Conservation (phyloP, 2,888 invertebrate species). For the Acrocera orbiculus region DNA sequence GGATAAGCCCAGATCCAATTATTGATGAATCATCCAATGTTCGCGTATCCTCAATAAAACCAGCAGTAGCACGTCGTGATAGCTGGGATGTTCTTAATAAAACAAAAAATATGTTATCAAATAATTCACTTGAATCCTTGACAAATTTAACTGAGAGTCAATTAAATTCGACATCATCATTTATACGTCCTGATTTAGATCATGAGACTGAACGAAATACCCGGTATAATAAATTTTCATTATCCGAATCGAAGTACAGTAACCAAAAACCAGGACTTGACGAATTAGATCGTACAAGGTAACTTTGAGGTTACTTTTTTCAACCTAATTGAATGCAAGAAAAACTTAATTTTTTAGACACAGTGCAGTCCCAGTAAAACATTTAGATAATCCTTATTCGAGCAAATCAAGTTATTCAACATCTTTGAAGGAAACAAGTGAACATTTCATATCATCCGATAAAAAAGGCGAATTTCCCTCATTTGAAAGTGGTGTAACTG, state of each 20-base stretch:
- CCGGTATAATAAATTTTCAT: slow-evolving; percentile 37
- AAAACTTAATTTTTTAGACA: slow-evolving; percentile 21
- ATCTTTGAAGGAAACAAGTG: slow-evolving; percentile 28
- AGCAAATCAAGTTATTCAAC: slow-evolving; percentile 29
- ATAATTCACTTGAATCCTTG: slow-evolving; percentile 49
- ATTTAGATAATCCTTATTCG: slow-evolving; percentile 26
- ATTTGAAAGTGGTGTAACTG: slow-evolving; percentile 42
- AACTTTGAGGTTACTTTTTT: too few species aligned
- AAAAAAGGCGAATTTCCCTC: slow-evolving; percentile 25
- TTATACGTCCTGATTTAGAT: slow-evolving; percentile 34
- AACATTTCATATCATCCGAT: too few species aligned
- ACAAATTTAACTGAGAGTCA: slow-evolving; percentile 48
- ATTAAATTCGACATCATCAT: slow-evolving; percentile 34
- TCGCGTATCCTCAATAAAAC: slow-evolving; percentile 41
- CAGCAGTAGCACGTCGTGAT: slow-evolving; percentile 43
- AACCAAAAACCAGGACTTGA: too few species aligned
- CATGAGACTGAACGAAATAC: slow-evolving; percentile 45
- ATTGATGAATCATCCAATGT: slow-evolving; percentile 40
- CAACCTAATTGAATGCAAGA: too few species aligned
- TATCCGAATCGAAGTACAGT: slow-evolving; percentile 21
- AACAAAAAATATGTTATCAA: slow-evolving; percentile 55
- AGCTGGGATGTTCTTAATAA: slow-evolving; percentile 72
- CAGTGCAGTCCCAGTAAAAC: slow-evolving; percentile 29
- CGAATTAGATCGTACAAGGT: too few species aligned
- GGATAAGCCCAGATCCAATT: slow-evolving; percentile 36